Base-by-base conservation (phyloP, 2,113 vertebrate genomes). In the Rhea pennata region DNA sequence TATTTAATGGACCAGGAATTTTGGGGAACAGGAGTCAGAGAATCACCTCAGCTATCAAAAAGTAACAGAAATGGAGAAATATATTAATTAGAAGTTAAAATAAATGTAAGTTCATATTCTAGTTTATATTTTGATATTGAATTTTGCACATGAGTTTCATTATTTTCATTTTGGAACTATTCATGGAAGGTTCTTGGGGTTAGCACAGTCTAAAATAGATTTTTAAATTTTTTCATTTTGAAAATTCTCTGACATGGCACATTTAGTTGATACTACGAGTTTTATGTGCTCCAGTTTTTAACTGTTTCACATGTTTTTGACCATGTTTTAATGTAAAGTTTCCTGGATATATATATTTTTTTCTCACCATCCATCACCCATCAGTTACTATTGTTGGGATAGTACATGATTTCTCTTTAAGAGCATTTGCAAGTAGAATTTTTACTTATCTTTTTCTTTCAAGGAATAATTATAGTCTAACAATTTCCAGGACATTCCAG, bases 71-170 rank as follows among this genome's bases (percentile, higher is more conserved):
- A 75, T 64, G 8, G 31, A 88, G 24, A 76, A 91, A 83, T 77
- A 26, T 14, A 61, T 92, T 85, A 84, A 90, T 82, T 92, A 83
- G 56, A 94, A 67, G 33, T 56, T 83, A 73, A 84, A 91, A 80
- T 64, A 76, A 62, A 20, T 56, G 10, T 65, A 84, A 72, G 2
- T 84, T 92, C 19, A 48, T 72, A 85, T 69, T 87, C 33, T 48
- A 71, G 19, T 75, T 91, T 92, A n/a, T 90, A 90, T 89, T 90
- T 90, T 51, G 72, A 64, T 93, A 56, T 40, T 94, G 44, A 91
- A 53, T 79, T 93, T 92, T 36, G 84, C n/a, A 64, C 13, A 80
- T 36, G 14, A 64, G 3, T 61, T 95, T 92, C 24, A 73, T 81
- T 88, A 51, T 70, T 92, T 93, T 77, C 2, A 67, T 87, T 93